Conservation (phyloP, 2,888 invertebrate species). For the Torymus texanus region DNA sequence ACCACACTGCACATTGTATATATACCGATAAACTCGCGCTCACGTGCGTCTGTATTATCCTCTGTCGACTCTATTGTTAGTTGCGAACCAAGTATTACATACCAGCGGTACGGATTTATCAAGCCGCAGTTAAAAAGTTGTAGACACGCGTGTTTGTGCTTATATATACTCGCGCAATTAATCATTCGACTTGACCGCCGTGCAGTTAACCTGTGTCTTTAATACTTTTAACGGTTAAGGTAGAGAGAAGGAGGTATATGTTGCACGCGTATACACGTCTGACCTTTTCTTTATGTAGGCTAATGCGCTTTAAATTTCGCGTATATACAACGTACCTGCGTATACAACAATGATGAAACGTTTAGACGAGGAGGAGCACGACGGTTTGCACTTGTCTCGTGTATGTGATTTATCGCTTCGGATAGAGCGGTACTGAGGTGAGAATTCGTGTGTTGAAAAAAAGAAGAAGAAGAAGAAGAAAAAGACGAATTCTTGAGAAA, state of each 20-base stretch:
- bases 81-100: neutral
- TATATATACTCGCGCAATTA: slow-evolving; percentile 41
- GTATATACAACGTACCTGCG: too few species aligned
- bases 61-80: neutral
- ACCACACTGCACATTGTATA: too few species aligned
- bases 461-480: too few species aligned
- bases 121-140: slow-evolving; percentile 47
- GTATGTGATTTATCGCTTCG: too few species aligned
- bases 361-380: too few species aligned
- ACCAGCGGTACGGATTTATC: slow-evolving; percentile 33
- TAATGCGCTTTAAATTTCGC: slow-evolving; percentile 48
- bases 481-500: too few species aligned
- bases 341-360: too few species aligned
- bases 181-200: slow-evolving; percentile 27
- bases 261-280: neutral
- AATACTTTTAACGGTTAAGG: slow-evolving; percentile 17
- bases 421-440: too few species aligned
- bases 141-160: slow-evolving; percentile 39
- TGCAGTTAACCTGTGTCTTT: slow-evolving; percentile 35
- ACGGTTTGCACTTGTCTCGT: too few species aligned
- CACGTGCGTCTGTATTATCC: too few species aligned
- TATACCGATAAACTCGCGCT: too few species aligned
- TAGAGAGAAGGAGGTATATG: neutral
- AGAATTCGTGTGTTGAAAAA: too few species aligned
- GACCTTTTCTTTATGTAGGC: slow-evolving; percentile 38